Evolutionary conservation across 2,797 vertebrate genomes (phyloP).

Genomic region (Gymnothorax reevesii): DNA sequence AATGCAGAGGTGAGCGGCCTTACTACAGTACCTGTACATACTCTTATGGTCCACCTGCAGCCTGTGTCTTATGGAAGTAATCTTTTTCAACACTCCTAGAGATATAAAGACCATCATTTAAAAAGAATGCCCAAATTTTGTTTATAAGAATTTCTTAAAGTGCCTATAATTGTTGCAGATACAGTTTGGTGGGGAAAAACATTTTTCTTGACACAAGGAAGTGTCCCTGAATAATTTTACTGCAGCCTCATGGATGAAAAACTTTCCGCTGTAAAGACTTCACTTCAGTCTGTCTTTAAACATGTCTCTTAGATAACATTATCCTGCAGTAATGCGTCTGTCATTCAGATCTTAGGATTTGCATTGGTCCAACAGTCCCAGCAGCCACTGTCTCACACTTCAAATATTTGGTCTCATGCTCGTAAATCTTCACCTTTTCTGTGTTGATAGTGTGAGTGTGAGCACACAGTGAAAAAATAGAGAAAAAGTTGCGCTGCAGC

Average conservation of each 20-base stretch:
- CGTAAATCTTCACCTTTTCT: background rate
- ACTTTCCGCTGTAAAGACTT: background rate
- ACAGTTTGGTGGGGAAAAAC: too few species aligned
- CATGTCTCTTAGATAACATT: background rate
- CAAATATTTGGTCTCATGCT: background rate
- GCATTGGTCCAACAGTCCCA: background rate
- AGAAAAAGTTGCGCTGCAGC: too few species aligned
- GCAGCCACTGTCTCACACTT: background rate
- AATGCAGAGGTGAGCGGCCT: background rate
- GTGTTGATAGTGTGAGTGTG: too few species aligned
- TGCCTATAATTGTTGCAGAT: too few species aligned
- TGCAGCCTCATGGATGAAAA: too few species aligned
- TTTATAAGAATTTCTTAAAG: background rate
- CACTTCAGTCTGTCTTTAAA: background rate
- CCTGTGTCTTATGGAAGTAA: conserved; percentile 4
- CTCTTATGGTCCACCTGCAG: background rate
- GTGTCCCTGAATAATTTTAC: too few species aligned
- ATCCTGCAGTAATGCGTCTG: background rate
- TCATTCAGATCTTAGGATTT: background rate
- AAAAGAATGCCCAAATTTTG: background rate
- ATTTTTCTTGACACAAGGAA: too few species aligned
- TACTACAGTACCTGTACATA: background rate
- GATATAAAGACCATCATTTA: background rate
- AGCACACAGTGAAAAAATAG: too few species aligned
- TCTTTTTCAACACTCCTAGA: background rate